phyloP scores from a whole-genome alignment of 2,113 vertebrate species.

The Mixornis gularis region DNA sequence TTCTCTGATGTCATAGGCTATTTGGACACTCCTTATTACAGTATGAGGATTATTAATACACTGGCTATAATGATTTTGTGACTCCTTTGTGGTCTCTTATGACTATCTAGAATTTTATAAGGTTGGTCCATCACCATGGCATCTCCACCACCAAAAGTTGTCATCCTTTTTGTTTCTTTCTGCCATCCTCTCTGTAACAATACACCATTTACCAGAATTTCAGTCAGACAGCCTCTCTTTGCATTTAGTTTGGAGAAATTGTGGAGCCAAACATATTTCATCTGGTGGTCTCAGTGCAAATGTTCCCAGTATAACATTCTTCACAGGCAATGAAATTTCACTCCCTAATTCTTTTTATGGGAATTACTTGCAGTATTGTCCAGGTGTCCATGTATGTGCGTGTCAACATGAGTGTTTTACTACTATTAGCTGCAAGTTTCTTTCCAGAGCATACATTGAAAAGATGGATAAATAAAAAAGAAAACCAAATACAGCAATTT shows the following conservation, averaged over 20 bases:
- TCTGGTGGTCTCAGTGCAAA: conserved; percentile 15
- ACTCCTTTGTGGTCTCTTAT: conserved; percentile 34
- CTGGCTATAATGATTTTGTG: conserved; percentile 22
- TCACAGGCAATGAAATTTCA: background rate
- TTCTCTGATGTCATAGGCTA: conserved; percentile 67
- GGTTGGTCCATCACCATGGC: background rate
- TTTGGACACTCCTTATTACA: conserved; percentile 68
- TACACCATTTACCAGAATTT: background rate
- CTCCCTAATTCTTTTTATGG: conserved; percentile 39
- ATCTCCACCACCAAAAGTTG: background rate
- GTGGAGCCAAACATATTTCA: background rate
- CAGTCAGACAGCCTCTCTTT: background rate
- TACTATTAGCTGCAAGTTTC: conserved; percentile 11
- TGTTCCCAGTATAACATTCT: conserved; percentile 2
- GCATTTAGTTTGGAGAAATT: background rate
- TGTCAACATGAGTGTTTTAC: conserved; percentile 38
- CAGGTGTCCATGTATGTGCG: background rate
- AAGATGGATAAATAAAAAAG: conserved; percentile 22
- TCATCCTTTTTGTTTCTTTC: background rate
- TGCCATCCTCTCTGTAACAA: background rate
- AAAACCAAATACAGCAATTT: conserved; percentile 25
- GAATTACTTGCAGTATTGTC: conserved; percentile 18
- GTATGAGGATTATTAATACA: conserved; percentile 32
- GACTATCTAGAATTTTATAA: conserved; percentile 17
- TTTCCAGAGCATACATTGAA: background rate